phyloP scores from a whole-genome alignment of 2,113 vertebrate species.

The Saguinus imperator region DNA sequence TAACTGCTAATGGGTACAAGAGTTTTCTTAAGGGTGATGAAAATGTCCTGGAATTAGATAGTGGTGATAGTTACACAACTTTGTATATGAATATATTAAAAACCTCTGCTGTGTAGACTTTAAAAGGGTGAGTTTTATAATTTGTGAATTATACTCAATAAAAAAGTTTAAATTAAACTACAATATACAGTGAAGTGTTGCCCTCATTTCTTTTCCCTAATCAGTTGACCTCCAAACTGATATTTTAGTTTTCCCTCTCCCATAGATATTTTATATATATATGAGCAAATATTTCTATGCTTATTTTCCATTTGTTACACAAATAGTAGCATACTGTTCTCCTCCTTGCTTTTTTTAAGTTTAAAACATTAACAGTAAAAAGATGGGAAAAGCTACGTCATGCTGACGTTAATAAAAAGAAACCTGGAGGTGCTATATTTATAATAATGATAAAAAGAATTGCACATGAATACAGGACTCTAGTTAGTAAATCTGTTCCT shows the following conservation, averaged over 20 bases:
- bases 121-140: not conserved
- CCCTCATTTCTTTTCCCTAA: not conserved
- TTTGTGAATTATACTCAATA: not conserved
- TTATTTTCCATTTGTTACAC: not conserved
- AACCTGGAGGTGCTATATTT: not conserved
- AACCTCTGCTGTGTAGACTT: not conserved
- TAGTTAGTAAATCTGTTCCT: not conserved
- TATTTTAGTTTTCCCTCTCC: not conserved
- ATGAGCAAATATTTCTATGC: not conserved
- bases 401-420: not conserved
- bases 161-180: not conserved
- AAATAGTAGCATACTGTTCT: not conserved
- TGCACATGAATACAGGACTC: not conserved
- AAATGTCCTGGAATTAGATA: not conserved
- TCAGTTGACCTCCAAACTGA: not conserved
- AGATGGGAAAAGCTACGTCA: not conserved
- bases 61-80: not conserved
- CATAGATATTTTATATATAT: not conserved
- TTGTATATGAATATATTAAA: not conserved
- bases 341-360: not conserved
- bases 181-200: not conserved
- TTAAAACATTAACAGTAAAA: not conserved
- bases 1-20: not conserved
- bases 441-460: conserved; percentile 22
- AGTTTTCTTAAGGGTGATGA: not conserved